Conservation (phyloP, 2,797 vertebrate genomes). For the Mormyrus hasselquistii region DNA sequence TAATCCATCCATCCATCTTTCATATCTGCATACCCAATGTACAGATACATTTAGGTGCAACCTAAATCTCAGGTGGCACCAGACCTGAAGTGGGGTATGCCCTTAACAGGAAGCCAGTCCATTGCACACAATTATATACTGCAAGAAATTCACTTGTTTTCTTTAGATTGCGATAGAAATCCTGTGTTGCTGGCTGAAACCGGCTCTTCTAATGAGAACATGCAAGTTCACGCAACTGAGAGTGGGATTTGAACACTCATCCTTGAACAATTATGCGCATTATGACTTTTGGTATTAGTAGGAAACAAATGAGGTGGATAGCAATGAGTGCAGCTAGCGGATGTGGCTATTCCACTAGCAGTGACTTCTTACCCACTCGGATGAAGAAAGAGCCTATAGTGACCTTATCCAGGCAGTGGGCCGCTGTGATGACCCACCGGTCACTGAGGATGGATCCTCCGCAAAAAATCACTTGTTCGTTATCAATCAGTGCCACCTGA, state of each 20-base stretch:
- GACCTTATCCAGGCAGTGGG: slow-evolving; percentile 65
- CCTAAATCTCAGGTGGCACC: not conserved
- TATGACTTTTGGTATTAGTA: not conserved
- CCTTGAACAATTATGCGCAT: not conserved
- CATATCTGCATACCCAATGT: not conserved
- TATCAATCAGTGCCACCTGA: slow-evolving; percentile 68
- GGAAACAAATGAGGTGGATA: not conserved
- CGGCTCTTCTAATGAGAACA: not conserved
- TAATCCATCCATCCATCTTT: not conserved
- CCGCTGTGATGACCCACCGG: slow-evolving; percentile 84
- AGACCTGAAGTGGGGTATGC: not conserved
- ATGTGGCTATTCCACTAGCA: not conserved
- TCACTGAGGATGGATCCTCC: slow-evolving; percentile 80
- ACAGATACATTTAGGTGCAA: not conserved
- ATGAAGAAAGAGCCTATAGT: slow-evolving; percentile 36
- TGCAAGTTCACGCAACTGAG: not conserved
- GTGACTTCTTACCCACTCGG: slow-evolving; percentile 51
- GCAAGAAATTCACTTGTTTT: not conserved
- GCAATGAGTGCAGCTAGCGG: not conserved
- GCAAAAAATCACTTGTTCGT: slow-evolving; percentile 58
- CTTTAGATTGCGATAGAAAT: not conserved
- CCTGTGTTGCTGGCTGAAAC: not conserved
- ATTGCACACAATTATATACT: not conserved
- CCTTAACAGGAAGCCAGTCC: not conserved
- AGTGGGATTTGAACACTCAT: not conserved